Percentiles rank a stretch among this genome's conserved stretches.
These are phyloP conservation scores for Styela clava DNA, from an alignment of 23 tunicate species.

Conservation along the genomic window DNA sequence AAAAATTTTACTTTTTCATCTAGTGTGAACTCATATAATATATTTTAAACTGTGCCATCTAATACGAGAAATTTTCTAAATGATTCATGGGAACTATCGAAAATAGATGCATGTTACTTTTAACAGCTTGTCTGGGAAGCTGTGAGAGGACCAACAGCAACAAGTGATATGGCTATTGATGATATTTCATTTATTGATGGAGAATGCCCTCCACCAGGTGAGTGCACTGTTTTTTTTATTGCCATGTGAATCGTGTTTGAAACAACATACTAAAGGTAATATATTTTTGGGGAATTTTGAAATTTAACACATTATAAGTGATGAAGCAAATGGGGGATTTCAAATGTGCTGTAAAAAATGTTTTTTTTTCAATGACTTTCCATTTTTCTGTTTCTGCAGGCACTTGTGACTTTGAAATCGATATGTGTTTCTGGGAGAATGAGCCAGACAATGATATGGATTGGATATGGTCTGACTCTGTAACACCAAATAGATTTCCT, in stretches of 20 bases:
- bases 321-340: no score
- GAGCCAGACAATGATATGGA: constrained; percentile 60
- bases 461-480: constrained; percentile 87
- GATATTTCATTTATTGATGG: constrained; percentile 63
- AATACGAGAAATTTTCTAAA: not conserved
- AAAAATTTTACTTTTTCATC: no score
- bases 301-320: no score
- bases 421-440: constrained; percentile 77
- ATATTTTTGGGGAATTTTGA: no score
- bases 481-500: constrained; percentile 72
- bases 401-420: constrained; percentile 82
- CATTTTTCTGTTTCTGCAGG: constrained; percentile 40
- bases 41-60: no score
- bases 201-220: constrained; percentile 88
- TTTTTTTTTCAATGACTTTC: no score
- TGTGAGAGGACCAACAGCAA: constrained; percentile 53
- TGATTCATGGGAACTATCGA: not conserved
- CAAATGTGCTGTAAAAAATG: no score
- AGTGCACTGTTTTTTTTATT: no score
- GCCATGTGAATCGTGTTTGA: no score
- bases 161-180: constrained; percentile 87
- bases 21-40: not conserved
- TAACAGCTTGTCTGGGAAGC: constrained; percentile 79
- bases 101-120: not conserved
- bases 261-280: no score